Conservation (phyloP, 2,888 invertebrate genomes). For the Mactromeris polynyma region DNA sequence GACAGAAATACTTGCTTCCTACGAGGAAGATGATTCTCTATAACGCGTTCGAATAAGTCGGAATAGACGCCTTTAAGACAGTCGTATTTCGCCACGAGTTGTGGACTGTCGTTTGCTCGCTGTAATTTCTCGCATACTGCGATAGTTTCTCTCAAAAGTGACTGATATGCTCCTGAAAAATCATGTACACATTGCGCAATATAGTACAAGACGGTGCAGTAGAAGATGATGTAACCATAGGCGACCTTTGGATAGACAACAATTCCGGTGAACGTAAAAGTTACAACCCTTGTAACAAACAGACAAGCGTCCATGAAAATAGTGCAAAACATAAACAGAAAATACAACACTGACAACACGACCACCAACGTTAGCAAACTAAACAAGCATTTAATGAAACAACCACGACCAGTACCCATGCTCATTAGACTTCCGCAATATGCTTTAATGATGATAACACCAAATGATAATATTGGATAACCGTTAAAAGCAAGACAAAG, state of each 20-base stretch:
- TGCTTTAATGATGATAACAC: constrained; percentile 37
- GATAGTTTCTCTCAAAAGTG: constrained; percentile 46
- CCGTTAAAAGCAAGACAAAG: constrained; percentile 56
- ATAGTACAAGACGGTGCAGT: constrained; percentile 64
- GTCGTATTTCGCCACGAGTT: constrained; percentile 19
- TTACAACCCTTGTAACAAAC: constrained; percentile 50
- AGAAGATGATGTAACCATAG: constrained; percentile 68
- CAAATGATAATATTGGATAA: constrained; percentile 56
- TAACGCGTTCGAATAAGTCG: constrained; percentile 60
- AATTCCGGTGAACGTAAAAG: constrained; percentile 69
- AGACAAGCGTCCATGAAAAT: constrained; percentile 68
- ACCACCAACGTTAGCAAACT: constrained; percentile 27
- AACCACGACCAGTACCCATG: neutral
- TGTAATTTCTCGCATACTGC: constrained; percentile 21
- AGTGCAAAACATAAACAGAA: constrained; percentile 66
- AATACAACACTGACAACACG: constrained; percentile 11
- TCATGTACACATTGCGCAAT: constrained; percentile 54
- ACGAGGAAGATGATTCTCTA: constrained; percentile 60
- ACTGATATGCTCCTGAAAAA: constrained; percentile 44
- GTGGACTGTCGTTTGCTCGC: constrained; percentile 16
- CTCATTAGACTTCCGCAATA: constrained; percentile 25
- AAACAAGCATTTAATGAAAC: neutral
- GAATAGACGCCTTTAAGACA: constrained; percentile 27
- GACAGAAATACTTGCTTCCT: constrained; percentile 66
- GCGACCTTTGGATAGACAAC: constrained; percentile 65